phyloP scores from a whole-genome alignment of 2,888 invertebrate genomes.

The Drosophila demipolita region DNA sequence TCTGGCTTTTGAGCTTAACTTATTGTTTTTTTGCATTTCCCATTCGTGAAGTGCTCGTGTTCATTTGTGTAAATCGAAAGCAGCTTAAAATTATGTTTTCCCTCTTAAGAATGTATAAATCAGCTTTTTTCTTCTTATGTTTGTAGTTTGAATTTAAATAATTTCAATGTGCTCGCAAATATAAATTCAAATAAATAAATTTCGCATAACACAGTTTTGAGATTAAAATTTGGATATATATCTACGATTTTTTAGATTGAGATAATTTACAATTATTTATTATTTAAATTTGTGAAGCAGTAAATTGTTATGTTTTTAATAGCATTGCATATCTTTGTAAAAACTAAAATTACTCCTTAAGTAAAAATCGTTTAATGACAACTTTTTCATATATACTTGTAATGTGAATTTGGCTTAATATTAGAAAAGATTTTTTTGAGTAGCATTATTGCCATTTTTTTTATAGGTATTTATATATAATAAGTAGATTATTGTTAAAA shows the following conservation, averaged over 20 bases:
- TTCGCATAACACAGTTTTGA: background rate
- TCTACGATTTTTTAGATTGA: background rate
- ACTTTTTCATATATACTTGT: background rate
- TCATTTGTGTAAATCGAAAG: background rate
- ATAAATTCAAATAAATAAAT: background rate
- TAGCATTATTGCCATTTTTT: background rate
- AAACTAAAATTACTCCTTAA: background rate
- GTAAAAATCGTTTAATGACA: background rate
- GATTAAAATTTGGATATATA: background rate
- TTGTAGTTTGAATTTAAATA: background rate
- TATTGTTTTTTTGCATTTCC: conserved; percentile 39
- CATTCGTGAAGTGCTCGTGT: conserved; percentile 9
- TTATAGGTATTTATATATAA: background rate
- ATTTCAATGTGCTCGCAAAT: background rate
- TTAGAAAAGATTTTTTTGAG: background rate
- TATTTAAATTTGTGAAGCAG: background rate
- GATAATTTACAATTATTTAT: background rate
- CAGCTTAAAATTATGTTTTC: background rate
- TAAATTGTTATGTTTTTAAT: background rate
- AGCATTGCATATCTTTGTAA: background rate
- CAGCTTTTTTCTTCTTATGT: background rate
- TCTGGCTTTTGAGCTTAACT: conserved; percentile 8
- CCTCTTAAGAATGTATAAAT: background rate
- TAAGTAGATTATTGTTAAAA: background rate
- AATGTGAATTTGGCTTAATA: background rate